Conservation (phyloP, 2,888 invertebrate genomes). For the Saturnia japonica region DNA sequence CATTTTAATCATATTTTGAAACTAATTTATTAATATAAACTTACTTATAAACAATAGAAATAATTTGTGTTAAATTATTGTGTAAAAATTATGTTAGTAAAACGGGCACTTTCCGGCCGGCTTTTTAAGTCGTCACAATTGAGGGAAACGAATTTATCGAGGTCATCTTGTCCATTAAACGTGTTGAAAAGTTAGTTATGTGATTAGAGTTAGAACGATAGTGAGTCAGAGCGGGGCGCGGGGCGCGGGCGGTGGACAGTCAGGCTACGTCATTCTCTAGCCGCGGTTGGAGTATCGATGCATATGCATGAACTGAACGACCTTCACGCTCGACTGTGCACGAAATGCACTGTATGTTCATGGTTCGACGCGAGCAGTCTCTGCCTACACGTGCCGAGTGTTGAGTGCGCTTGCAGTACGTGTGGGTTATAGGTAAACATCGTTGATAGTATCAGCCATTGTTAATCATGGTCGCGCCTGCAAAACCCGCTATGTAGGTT, state of each 20-base stretch:
- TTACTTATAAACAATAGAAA: background rate
- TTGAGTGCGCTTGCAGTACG: background rate
- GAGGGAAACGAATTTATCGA: background rate
- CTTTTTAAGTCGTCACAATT: background rate
- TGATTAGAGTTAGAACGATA: background rate
- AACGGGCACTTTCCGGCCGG: background rate
- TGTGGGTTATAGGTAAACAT: background rate
- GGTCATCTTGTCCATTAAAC: background rate
- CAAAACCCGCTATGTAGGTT: no score
- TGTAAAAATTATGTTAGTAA: background rate
- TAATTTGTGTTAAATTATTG: background rate
- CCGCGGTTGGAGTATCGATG: background rate
- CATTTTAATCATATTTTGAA: background rate
- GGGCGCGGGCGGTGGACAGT: background rate
- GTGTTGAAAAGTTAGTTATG: background rate
- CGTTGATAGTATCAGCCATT: background rate
- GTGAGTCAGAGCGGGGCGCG: background rate
- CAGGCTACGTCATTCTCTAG: background rate
- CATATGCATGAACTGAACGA: slow-evolving; percentile 6
- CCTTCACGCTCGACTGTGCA: background rate
- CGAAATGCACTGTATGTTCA: background rate
- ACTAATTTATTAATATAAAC: no score
- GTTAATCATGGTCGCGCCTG: no score
- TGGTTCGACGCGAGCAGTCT: background rate
- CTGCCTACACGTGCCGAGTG: background rate